A percentile compares a stretch with the other conserved stretches of the same genome.
Conservation (phyloP, 2,888 invertebrate genomes). For the Drosophila cognata region DNA sequence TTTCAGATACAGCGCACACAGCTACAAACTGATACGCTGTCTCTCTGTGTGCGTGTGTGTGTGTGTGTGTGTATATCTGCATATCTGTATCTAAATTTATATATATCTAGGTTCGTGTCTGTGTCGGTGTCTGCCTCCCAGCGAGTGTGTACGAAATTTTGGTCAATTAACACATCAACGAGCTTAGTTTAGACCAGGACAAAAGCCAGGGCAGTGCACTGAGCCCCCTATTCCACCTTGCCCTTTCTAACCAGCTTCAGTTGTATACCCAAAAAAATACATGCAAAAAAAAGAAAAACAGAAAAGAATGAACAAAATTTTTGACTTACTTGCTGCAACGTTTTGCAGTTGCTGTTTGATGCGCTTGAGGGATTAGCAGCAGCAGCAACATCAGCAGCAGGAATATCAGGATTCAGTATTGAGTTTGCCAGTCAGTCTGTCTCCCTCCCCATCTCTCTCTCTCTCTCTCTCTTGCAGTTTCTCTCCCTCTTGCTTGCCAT, state of each 20-base stretch:
- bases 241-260: neutral
- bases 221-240: neutral
- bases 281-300: neutral
- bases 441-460: neutral
- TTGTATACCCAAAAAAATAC: neutral
- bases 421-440: neutral
- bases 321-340: conserved; percentile 61
- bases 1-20: conserved; percentile 11
- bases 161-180: conserved; percentile 83
- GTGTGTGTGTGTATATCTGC: conserved; percentile 16
- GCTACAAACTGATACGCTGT: neutral
- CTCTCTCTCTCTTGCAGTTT: too few relatives aligned
- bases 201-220: conserved; percentile 34
- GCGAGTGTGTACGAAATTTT: conserved; percentile 75
- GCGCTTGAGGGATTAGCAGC: conserved; percentile 69
- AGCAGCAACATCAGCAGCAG: conserved; percentile 28
- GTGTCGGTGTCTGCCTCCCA: conserved; percentile 47
- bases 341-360: conserved; percentile 60
- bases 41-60: conserved; percentile 5
- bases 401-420: conserved; percentile 11
- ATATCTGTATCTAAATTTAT: conserved; percentile 5
- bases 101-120: conserved; percentile 18
- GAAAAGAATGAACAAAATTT: conserved; percentile 30
- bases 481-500: neutral
- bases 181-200: conserved; percentile 62